These are phyloP conservation scores for Archivesica marissinica DNA, from an alignment of 1,140 invertebrate genomes.

Conservation along the genomic window DNA sequence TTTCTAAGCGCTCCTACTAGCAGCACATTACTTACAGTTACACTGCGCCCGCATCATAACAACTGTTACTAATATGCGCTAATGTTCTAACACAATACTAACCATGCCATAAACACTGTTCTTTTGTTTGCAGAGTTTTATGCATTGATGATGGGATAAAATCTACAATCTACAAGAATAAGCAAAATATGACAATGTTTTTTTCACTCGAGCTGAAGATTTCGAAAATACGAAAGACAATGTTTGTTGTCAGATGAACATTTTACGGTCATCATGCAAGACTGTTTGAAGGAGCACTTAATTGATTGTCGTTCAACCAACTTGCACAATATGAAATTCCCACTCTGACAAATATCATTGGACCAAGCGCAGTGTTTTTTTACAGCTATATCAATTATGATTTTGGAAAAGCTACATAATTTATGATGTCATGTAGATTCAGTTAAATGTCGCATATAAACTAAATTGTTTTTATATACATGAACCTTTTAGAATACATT, in stretches of 20 bases:
- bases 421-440: too few species aligned
- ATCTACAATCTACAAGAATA: constrained; percentile 21
- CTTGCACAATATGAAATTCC: too few species aligned
- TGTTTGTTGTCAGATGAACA: neutral
- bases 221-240: neutral
- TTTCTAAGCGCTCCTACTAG: constrained; percentile 60
- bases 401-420: too few species aligned
- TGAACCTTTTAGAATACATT: too few species aligned
- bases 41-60: constrained; percentile 46
- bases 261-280: neutral
- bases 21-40: constrained; percentile 57
- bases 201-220: constrained; percentile 11
- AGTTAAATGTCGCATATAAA: too few species aligned
- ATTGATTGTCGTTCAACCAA: too few species aligned
- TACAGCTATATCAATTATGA: too few species aligned
- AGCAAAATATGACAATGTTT: neutral
- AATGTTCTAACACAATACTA: neutral
- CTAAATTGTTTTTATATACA: too few species aligned
- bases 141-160: constrained; percentile 76
- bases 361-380: too few species aligned
- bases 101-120: constrained; percentile 63
- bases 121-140: constrained; percentile 75
- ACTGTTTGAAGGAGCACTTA: too few species aligned
- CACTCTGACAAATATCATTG: too few species aligned
- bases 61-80: constrained; percentile 5